These are phyloP conservation scores for Notiomystis cincta DNA, from an alignment of 2,113 vertebrate species.

Conservation along the genomic window DNA sequence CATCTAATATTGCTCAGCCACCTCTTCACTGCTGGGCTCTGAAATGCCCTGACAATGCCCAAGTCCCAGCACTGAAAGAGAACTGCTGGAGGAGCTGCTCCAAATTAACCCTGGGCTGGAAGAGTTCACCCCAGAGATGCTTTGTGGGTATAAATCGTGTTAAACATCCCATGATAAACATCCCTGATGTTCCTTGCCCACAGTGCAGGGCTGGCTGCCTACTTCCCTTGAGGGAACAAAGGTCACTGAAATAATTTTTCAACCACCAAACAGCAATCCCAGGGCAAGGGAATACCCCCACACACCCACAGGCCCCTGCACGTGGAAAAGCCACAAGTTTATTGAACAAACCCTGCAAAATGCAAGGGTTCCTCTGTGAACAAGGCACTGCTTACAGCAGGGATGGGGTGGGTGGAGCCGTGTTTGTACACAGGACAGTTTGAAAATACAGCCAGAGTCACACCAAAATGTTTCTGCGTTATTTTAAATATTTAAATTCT, in stretches of 20 bases:
- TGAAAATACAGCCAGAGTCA: neutral
- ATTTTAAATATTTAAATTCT: neutral
- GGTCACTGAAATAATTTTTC: neutral
- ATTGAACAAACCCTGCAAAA: neutral
- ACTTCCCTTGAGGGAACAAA: neutral
- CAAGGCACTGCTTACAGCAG: neutral
- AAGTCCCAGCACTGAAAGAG: neutral
- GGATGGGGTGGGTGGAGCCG: rapidly evolving
- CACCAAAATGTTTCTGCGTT: neutral
- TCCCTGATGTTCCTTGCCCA: neutral
- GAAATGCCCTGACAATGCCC: neutral
- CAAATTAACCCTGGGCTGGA: neutral
- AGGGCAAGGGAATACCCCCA: neutral
- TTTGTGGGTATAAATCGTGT: neutral
- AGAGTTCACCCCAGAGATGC: neutral
- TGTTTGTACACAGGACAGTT: neutral
- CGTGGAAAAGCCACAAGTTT: neutral
- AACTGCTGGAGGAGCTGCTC: neutral
- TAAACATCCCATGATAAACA: neutral
- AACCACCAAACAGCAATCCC: neutral
- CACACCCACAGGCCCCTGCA: neutral
- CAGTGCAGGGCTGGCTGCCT: neutral
- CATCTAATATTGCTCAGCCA: neutral
- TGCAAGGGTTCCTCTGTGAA: neutral
- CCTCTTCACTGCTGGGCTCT: neutral